phyloP scores from a whole-genome alignment of 2,888 invertebrate genomes.

The Chloromyia formosa region DNA sequence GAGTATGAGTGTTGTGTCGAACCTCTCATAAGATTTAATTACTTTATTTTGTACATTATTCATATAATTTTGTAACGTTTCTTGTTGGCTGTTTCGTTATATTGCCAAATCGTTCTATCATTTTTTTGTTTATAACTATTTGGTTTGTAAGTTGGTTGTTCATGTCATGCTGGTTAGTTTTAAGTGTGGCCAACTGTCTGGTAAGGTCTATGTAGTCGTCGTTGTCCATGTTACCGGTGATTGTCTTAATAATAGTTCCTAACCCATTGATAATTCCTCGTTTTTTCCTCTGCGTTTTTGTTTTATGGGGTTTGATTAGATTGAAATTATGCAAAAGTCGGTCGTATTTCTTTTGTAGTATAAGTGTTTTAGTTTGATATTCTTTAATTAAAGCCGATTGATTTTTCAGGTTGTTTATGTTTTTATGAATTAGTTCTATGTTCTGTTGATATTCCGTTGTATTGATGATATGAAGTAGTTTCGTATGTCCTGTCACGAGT shows the following conservation, averaged over 20 bases:
- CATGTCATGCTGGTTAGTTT: constrained; percentile 34
- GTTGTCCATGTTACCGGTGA: constrained; percentile 46
- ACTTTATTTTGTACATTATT: neutral
- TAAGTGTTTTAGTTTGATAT: neutral
- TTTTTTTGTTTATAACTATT: constrained; percentile 35
- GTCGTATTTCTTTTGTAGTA: neutral
- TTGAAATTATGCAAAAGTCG: too few relatives aligned
- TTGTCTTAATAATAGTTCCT: constrained; percentile 38
- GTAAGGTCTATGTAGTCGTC: constrained; percentile 42
- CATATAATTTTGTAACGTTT: constrained; percentile 37
- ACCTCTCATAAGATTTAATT: too few relatives aligned
- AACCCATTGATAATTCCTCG: constrained; percentile 44
- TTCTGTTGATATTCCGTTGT: neutral
- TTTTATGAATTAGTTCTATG: neutral
- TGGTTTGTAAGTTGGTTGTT: constrained; percentile 8
- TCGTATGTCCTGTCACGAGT: neutral
- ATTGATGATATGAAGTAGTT: neutral
- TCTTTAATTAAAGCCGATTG: neutral
- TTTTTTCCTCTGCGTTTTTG: constrained; percentile 40
- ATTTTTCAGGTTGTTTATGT: neutral
- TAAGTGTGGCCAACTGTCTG: constrained; percentile 23
- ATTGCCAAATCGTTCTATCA: constrained; percentile 41
- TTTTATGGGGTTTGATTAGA: constrained; percentile 21
- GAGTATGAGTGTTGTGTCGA: too few relatives aligned
- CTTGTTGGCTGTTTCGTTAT: constrained; percentile 46